A percentile compares a stretch with the other conserved stretches of the same genome.
Evolutionary conservation across 37 sponge, comb jelly and placozoan genomes (phyloP).

Genomic region (Aplysina aerophoba): DNA sequence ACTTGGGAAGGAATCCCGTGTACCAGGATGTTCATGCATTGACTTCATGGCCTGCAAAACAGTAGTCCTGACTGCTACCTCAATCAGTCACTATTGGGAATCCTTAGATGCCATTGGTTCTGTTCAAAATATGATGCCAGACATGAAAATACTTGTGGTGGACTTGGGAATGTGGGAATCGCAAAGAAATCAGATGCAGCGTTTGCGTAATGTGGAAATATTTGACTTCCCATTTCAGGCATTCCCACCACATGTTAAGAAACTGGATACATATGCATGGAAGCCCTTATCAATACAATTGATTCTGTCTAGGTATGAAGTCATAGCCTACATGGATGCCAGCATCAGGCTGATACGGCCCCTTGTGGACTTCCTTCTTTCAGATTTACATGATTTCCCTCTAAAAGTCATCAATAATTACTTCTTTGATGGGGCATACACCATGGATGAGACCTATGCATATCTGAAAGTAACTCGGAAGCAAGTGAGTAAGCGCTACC

Average conservation of each 20-base stretch:
- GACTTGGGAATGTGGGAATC: conserved; percentile 13
- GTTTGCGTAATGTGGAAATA: conserved; percentile 25
- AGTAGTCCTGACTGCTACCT: conserved; percentile 21
- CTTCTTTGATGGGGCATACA: neutral
- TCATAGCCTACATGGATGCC: conserved; percentile 17
- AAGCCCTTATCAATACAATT: conserved; percentile 6
- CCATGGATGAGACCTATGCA: neutral
- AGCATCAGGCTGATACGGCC: conserved; percentile 18
- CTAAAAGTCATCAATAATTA: neutral
- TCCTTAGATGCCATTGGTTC: conserved; percentile 5
- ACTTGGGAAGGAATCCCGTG: too few relatives aligned
- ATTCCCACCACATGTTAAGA: conserved; percentile 23
- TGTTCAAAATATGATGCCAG: conserved; percentile 3
- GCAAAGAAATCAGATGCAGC: neutral
- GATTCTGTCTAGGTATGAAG: conserved; percentile 5
- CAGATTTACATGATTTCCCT: neutral
- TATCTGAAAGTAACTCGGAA: neutral
- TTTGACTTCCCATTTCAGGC: conserved; percentile 1
- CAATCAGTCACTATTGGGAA: neutral
- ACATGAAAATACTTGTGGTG: neutral
- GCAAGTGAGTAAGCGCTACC: neutral
- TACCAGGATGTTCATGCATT: neutral
- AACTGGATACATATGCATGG: conserved; percentile 27
- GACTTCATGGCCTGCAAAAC: conserved; percentile 12
- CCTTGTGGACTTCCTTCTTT: neutral